Evolutionary conservation across 1,140 invertebrate species (phyloP).

Genomic region (Pteromalus puparum): DNA sequence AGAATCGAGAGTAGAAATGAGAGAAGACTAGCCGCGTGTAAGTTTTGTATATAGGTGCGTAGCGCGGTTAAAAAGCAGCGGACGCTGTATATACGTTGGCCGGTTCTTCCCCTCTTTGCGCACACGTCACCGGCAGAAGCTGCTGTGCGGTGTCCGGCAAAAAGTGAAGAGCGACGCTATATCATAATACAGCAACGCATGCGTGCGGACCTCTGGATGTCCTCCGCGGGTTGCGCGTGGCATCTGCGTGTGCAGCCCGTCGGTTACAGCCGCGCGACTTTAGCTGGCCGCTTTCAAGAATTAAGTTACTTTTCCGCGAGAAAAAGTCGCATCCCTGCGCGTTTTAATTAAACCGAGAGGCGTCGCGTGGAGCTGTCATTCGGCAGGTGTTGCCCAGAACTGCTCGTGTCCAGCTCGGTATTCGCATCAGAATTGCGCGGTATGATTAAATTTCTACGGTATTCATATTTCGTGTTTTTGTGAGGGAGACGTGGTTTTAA

Average conservation of each 20-base stretch:
- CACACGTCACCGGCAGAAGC: constrained; percentile 12
- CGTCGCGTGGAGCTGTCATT: not conserved
- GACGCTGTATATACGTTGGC: not conserved
- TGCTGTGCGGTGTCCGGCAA: not conserved
- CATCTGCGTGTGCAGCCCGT: not conserved
- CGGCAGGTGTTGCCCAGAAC: not conserved
- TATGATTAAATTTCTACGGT: no score
- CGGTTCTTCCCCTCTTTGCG: not conserved
- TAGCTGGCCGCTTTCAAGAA: not conserved
- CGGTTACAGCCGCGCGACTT: not conserved
- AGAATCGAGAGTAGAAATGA: not conserved
- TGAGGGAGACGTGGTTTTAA: no score
- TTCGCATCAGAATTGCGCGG: no score
- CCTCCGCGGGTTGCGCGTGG: not conserved
- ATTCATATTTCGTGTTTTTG: no score
- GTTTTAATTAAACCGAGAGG: not conserved
- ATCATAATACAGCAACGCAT: not conserved
- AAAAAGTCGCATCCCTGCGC: not conserved
- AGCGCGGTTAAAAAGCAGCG: not conserved
- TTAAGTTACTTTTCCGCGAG: not conserved
- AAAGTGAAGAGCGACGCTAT: not conserved
- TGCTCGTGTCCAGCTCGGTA: not conserved
- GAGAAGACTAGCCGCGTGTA: not conserved
- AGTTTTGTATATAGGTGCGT: no score
- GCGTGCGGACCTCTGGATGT: not conserved